phyloP scores from a whole-genome alignment of 2,888 invertebrate species.

The Thysanoteuthis rhombus region DNA sequence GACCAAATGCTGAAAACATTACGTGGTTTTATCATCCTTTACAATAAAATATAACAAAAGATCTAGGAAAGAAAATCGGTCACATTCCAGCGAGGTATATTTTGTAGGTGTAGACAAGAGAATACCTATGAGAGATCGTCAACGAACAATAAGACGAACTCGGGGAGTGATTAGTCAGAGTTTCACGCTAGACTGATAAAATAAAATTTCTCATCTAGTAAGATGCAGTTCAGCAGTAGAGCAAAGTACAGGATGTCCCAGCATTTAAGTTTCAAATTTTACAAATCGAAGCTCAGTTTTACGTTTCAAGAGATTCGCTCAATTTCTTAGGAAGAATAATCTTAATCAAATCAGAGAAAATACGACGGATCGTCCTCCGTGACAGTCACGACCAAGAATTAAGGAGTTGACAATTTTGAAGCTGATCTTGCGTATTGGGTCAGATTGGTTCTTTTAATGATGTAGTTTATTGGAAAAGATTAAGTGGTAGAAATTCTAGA shows the following conservation, averaged over 20 bases:
- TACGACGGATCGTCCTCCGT: too few species aligned
- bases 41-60: neutral
- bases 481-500: too few species aligned
- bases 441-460: too few species aligned
- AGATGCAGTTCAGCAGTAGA: neutral
- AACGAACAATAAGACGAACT: neutral
- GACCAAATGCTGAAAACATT: neutral
- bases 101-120: neutral
- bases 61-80: neutral
- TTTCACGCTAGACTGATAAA: neutral
- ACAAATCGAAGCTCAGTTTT: too few species aligned
- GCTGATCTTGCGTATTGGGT: too few species aligned
- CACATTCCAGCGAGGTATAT: neutral
- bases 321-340: too few species aligned
- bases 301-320: too few species aligned
- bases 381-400: too few species aligned
- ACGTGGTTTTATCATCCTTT: neutral
- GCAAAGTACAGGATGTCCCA: neutral
- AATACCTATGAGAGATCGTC: neutral
- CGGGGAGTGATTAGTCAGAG: neutral
- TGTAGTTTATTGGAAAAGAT: too few species aligned
- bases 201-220: neutral
- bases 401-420: too few species aligned
- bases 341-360: too few species aligned
- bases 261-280: neutral